Evolutionary conservation across 35 echinoderm and acorn worm species (phyloP), one percentile per base, ranked within the genome.

Genomic region (Stichopus chloronotus): DNA sequence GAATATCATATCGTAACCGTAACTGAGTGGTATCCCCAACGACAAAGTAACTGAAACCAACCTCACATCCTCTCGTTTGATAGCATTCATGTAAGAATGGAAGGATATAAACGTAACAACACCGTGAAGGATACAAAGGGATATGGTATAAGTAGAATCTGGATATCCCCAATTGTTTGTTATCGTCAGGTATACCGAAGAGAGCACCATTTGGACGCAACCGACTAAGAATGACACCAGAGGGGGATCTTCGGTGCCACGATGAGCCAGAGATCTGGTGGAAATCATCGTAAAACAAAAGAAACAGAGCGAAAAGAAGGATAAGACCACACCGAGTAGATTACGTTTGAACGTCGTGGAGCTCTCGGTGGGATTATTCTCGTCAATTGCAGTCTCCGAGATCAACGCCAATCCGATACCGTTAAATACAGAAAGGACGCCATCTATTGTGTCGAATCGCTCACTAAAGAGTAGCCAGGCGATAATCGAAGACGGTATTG

Each of bases 401-500:
- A 88, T 88, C 10, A 88, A 57, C 1, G 61, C 86, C 23, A 88
- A 30, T n/a, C 86, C 86, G 63, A 88, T 63, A 11, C 54, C 86
- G 16, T 88, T 88, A 21, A 88, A 61, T n/a, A 69, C 23, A 14
- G 86, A n/a, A 14, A 88, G 25, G 7, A 8, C 86, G 23, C 86
- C 86, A 88, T 88, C 86, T 5, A 63, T 63, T 23, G 12, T 0
- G 19, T 88, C 86, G 8, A 63, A 88, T 58, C 1, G 6, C 57
- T 88, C 86, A 8, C 86, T 57, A 30, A 88, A 57, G 19, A 88
- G 8, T 11, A 88, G 6, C 54, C 13, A 88, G 7, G 86, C 22
- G 6, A 61, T 11, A 17, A 88, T 10, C 22, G 86, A 88, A 13
- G 86, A 54, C 9, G 86, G 58, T 10, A 88, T 52, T 24, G 86